Conservation (phyloP, 2,888 invertebrate genomes). For the Bombyx huttoni region DNA sequence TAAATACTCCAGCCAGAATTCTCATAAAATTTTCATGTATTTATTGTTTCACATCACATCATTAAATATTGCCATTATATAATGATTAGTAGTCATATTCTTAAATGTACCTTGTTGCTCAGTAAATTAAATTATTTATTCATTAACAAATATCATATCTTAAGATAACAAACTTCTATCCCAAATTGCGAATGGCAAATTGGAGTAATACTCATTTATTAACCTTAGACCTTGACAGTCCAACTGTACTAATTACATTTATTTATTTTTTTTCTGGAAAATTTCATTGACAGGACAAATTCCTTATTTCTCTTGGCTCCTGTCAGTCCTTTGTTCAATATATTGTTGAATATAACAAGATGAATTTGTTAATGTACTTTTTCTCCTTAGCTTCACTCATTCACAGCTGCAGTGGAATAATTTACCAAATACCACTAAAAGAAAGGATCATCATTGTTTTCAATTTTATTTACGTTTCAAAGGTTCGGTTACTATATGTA, state of each 20-base stretch:
- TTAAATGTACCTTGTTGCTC: not conserved
- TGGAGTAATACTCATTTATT: not conserved
- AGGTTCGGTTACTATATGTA: conserved; percentile 46
- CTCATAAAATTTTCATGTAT: not conserved
- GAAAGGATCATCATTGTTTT: conserved; percentile 49
- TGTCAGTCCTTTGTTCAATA: conserved; percentile 16
- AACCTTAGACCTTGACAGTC: not conserved
- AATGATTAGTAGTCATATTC: not conserved
- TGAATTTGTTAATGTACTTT: conserved; percentile 44
- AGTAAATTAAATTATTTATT: not conserved
- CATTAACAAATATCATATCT: too few species aligned
- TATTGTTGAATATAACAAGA: conserved; percentile 19
- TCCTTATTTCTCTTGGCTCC: conserved; percentile 64
- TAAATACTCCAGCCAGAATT: not conserved
- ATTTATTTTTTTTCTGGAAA: conserved; percentile 48
- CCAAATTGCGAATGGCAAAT: not conserved
- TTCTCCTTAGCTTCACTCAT: conserved; percentile 55
- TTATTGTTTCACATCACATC: not conserved
- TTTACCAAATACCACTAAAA: conserved; percentile 37
- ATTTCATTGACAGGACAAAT: conserved; percentile 54
- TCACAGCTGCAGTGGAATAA: conserved; percentile 71
- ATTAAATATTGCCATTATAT: not conserved
- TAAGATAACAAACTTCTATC: not conserved
- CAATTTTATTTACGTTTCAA: conserved; percentile 31
- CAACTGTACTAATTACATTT: not conserved